These are phyloP conservation scores for Kuschelorhynchus macadamiae DNA, from an alignment of 2,888 invertebrate genomes.

Conservation along the genomic window DNA sequence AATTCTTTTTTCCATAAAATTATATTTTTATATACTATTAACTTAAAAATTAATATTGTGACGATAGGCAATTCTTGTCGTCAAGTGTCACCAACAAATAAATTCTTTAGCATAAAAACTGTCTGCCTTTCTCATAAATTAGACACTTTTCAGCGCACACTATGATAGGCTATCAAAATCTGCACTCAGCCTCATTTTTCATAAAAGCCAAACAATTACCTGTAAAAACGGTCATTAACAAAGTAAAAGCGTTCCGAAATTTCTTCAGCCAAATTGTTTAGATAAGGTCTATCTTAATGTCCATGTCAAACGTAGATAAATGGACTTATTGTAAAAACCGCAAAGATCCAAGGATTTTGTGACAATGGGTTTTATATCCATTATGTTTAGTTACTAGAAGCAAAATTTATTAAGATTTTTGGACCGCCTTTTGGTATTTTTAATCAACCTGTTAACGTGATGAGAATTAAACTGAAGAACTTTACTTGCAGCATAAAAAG, in stretches of 20 bases:
- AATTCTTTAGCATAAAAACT: too few species aligned
- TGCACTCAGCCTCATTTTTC: conserved; percentile 1
- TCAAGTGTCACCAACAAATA: too few species aligned
- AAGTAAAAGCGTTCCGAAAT: conserved; percentile 22
- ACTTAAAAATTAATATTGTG: too few species aligned
- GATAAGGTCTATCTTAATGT: conserved; percentile 34
- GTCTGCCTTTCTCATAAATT: too few species aligned
- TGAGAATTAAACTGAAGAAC: background rate
- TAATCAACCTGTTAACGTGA: background rate
- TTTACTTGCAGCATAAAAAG: too few species aligned
- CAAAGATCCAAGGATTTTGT: conserved; percentile 25
- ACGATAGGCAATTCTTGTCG: too few species aligned
- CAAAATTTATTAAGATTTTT: conserved; percentile 12
- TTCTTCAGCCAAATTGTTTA: conserved; percentile 21
- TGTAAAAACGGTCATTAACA: conserved; percentile 27
- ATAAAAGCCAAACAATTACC: conserved; percentile 9
- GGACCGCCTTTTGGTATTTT: background rate
- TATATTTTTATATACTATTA: too few species aligned
- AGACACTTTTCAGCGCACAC: too few species aligned
- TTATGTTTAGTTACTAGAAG: conserved; percentile 7
- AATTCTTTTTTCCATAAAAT: too few species aligned
- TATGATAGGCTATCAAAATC: background rate
- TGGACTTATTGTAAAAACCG: conserved; percentile 28
- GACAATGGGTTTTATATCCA: conserved; percentile 19
- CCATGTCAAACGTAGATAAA: conserved; percentile 32